These are phyloP conservation scores for Tenthredo notha DNA, from an alignment of 2,888 invertebrate genomes.

Conservation along the genomic window DNA sequence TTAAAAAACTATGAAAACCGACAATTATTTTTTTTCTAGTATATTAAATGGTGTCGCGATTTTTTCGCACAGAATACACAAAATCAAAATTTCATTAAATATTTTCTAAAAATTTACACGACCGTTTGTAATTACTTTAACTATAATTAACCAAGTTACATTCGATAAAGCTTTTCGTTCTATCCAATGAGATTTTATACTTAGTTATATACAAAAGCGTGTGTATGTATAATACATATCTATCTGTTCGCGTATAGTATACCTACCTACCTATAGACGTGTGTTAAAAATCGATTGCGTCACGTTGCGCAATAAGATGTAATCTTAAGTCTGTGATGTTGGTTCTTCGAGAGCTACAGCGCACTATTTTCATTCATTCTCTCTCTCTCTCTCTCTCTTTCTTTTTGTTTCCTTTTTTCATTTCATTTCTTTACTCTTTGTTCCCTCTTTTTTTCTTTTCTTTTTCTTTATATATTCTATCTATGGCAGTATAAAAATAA, in stretches of 20 bases:
- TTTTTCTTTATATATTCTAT: background rate
- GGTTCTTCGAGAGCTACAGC: background rate
- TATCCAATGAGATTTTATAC: too few relatives aligned
- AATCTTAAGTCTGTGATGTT: slow-evolving; percentile 55
- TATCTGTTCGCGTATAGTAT: background rate
- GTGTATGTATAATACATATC: background rate
- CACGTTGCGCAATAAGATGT: slow-evolving; percentile 66
- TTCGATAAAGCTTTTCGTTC: too few relatives aligned
- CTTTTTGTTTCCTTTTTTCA: background rate
- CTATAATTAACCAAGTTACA: too few relatives aligned
- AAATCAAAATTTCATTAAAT: background rate
- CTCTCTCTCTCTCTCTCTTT: background rate
- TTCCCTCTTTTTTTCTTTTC: background rate
- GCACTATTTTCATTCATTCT: slow-evolving; percentile 12
- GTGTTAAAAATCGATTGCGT: slow-evolving; percentile 64
- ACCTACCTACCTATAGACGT: background rate
- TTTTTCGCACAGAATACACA: background rate
- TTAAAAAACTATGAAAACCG: background rate
- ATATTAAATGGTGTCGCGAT: background rate
- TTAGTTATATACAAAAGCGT: too few relatives aligned
- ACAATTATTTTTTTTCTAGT: background rate
- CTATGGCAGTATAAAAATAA: too few relatives aligned
- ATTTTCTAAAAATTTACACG: too few relatives aligned
- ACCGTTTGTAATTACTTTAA: too few relatives aligned
- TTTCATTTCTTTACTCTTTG: too few relatives aligned